Evolutionary conservation across 2,888 invertebrate species (phyloP), one percentile per base, ranked within the genome.

Genomic region (Drosophila demipolita): DNA sequence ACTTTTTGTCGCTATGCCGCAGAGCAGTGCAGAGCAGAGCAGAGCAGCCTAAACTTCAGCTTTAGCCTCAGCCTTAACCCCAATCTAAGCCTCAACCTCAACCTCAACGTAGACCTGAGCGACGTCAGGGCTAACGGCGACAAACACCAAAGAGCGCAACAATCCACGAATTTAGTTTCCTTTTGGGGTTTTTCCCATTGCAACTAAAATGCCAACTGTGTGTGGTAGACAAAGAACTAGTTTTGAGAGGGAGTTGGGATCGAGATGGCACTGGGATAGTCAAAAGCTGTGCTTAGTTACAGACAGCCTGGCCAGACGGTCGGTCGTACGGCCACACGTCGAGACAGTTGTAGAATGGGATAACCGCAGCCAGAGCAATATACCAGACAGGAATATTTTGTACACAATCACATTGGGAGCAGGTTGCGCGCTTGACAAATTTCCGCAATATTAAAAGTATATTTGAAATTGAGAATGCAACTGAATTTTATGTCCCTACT

Each of bases 111-210:
- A 35, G 66, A 66, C 65, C 60, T 73, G 60, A 75, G 48, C 75
- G 62, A 80, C 76, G 63, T 77, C 52, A 42, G 64, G 66, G 73
- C 83, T 57, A 80, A 65, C 80, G 73, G 61, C 85, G 80, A 73
- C 78, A 85, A 83, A 83, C 75, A 78, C 83, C 83, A 83, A 80
- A 80, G 87, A 89, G 87, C 79, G 85, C 84, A 89, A 84, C 84
- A 85, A 89, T 85, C 87, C 84, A 87, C 89, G 87, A 89, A 75
- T 85, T 85, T 84, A 89, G 89, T 89, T 85, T 87, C 75, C 85
- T 72, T 89, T 75, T 82, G 87, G 84, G 84, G 73, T n/a, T 60
- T 73, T 77, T 53, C 58, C 59, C 48, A 59, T 68, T 67, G 67
- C 65, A 81, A 83, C 83, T 88, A 85, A 83, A 87, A 78, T 61